These are phyloP conservation scores for Tubulanus polymorphus DNA, from an alignment of 2,888 invertebrate genomes.

Conservation along the genomic window DNA sequence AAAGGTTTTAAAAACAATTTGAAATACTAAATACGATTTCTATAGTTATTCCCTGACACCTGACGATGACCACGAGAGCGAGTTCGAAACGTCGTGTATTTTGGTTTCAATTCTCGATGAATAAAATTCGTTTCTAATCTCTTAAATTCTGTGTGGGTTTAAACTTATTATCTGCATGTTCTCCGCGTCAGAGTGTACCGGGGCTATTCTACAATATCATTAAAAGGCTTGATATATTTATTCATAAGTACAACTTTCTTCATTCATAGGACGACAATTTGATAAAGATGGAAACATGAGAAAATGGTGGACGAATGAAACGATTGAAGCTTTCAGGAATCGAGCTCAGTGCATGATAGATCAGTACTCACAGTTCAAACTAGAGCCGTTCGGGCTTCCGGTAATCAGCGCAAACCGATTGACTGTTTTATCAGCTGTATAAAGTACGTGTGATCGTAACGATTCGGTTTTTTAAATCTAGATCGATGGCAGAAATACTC, in stretches of 20 bases:
- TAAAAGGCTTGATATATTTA: too few species aligned
- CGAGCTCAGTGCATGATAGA: constrained; percentile 81
- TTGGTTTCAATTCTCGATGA: too few species aligned
- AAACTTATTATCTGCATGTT: neutral
- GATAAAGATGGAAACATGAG: constrained; percentile 89
- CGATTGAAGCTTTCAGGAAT: constrained; percentile 79
- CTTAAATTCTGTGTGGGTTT: neutral
- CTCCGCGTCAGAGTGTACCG: too few species aligned
- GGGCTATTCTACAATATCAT: too few species aligned
- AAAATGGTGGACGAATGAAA: constrained; percentile 95
- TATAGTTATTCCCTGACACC: too few species aligned
- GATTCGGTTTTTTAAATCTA: constrained; percentile 13
- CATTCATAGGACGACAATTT: constrained; percentile 72
- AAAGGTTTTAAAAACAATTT: too few species aligned
- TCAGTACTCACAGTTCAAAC: constrained; percentile 79
- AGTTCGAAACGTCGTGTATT: too few species aligned
- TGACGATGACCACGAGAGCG: too few species aligned
- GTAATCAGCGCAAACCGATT: constrained; percentile 12
- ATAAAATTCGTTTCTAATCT: too few species aligned
- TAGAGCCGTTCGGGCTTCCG: constrained; percentile 50
- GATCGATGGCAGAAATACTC: constrained; percentile 39
- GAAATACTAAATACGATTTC: neutral
- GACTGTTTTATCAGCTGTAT: neutral
- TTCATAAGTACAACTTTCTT: too few species aligned
- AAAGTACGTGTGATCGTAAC: constrained; percentile 15